Percentiles rank a stretch among this genome's conserved stretches.
Conservation (phyloP, 64 coral and sea anemone genomes). For the Anthopleura sola region DNA sequence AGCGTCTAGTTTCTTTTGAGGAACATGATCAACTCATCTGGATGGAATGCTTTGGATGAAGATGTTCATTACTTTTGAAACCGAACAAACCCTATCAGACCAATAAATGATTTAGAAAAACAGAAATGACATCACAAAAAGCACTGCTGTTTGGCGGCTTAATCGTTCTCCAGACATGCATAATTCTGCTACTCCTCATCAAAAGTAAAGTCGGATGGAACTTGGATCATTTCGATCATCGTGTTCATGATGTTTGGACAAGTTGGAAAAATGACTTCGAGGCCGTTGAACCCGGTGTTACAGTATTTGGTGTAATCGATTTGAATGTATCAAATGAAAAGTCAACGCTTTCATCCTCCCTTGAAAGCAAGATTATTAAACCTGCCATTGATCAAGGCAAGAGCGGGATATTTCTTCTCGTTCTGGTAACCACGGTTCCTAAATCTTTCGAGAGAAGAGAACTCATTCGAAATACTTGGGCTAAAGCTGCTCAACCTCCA, state of each 20-base stretch:
- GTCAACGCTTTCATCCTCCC: not conserved
- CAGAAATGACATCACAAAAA: not conserved
- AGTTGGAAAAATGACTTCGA: constrained; percentile 1
- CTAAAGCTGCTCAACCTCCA: not conserved
- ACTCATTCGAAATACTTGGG: constrained; percentile 19
- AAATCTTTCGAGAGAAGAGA: not conserved
- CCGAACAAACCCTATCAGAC: too few species aligned
- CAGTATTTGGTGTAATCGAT: not conserved
- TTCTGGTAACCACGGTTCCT: constrained; percentile 1
- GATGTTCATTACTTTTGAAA: too few species aligned
- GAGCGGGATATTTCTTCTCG: not conserved
- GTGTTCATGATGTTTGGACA: not conserved
- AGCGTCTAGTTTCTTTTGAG: too few species aligned
- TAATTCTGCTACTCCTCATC: not conserved
- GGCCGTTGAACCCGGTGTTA: not conserved
- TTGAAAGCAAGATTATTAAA: not conserved
- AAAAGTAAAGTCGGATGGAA: not conserved
- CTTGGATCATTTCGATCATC: not conserved
- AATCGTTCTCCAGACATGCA: not conserved
- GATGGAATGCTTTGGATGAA: too few species aligned
- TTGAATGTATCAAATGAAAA: not conserved
- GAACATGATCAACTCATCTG: too few species aligned
- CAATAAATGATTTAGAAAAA: too few species aligned
- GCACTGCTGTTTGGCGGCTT: not conserved
- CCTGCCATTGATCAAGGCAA: not conserved